Evolutionary conservation across 2,888 invertebrate species (phyloP).

Genomic region (Meliscaeva auricollis): DNA sequence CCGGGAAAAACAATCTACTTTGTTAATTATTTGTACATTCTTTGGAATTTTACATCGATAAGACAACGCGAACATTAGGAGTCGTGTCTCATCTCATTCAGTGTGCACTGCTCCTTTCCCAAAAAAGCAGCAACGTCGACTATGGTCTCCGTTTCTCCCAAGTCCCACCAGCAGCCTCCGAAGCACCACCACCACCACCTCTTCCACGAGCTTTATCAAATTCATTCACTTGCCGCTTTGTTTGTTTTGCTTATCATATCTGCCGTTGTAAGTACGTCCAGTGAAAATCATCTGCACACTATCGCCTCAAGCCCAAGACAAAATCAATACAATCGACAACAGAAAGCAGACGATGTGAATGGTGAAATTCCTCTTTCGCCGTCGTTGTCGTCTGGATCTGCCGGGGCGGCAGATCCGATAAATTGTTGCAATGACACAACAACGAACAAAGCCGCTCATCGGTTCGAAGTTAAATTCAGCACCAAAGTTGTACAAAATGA

Average conservation of each 20-base stretch:
- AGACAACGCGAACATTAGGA: constrained; percentile 37
- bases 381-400: neutral
- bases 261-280: constrained; percentile 62
- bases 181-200: constrained; percentile 28
- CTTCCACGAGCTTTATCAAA: constrained; percentile 37
- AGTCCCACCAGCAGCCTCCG: constrained; percentile 47
- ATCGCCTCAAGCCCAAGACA: constrained; percentile 39
- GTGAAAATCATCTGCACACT: constrained; percentile 62
- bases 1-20: constrained; percentile 67
- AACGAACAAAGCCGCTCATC: constrained; percentile 58
- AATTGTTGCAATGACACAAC: constrained; percentile 63
- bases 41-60: constrained; percentile 50
- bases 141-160: constrained; percentile 67
- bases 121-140: constrained; percentile 49
- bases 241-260: constrained; percentile 70
- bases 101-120: constrained; percentile 38
- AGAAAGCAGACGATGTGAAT: constrained; percentile 45
- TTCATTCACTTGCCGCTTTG: constrained; percentile 64
- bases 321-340: constrained; percentile 37
- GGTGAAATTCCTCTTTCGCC: constrained; percentile 9
- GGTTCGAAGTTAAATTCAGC: constrained; percentile 83
- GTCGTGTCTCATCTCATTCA: constrained; percentile 37
- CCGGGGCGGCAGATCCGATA: constrained; percentile 3
- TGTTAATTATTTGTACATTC: constrained; percentile 32
- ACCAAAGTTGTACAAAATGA: constrained; percentile 89